Base-by-base conservation (phyloP, 2,113 vertebrate genomes). In the Silurus meridionalis region DNA sequence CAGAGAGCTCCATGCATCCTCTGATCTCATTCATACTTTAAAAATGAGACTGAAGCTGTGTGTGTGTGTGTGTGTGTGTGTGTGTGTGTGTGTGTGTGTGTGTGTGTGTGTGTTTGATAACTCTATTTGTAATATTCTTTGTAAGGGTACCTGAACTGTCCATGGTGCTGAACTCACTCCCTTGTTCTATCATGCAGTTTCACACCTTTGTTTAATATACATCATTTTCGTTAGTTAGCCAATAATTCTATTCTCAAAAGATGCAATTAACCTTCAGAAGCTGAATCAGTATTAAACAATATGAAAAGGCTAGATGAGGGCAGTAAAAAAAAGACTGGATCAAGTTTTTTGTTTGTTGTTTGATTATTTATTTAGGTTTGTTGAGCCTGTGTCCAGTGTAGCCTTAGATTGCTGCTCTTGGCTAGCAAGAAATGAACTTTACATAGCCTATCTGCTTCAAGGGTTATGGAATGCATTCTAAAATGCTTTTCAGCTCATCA, bases 151-250 rank as follows among this genome's bases (percentile, higher is more conserved):
- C 21, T 11, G 57, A 15, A 8, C 85, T 86, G 57, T 86, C 85
- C 80, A n/a, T 66, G 80, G 85, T 86, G 48, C 85, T 82, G 80
- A 86, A 82, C 8, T n/a, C 60, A 10, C 14, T 53, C 58, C 57
- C 69, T 48, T 8, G 19, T 14, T 75, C 67, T 60, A 8, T 37
- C 28, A 71, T 7, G 19, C 64, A 9, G 72, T 23, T 37, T 72
- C 13, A 46, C 25, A 37, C n/a, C 28, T 72, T 37, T 8, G 69
- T 13, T 50, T 8, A 10, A n/a, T 8, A 66, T 67, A 15, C 25
- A 37, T 14, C 10, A 25, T 28, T 67, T 37, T 71, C 67, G 37
- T 71, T 72, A 19, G 6, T 71, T 37, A n/a, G 25, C 3, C 46
- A 37, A 8, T 48, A 8, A 72, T 48, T 48, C 13, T 71, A 6